phyloP scores from a whole-genome alignment of 1,140 invertebrate species.

The Drosophila bocqueti region DNA sequence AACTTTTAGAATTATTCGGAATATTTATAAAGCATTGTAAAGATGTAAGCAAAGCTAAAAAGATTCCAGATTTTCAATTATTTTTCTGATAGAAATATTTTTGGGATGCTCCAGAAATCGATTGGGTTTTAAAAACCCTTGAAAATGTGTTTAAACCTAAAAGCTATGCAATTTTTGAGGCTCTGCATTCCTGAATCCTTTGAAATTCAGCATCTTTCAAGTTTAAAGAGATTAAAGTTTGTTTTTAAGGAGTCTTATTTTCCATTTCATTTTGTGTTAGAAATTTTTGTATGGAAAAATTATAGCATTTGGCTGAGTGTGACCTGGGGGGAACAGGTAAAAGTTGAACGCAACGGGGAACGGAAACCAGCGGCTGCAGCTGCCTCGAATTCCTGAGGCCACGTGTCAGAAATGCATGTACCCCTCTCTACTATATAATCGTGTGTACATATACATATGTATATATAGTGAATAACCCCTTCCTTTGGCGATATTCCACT shows the following conservation, averaged over 20 bases:
- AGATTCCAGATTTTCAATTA: not conserved
- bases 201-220: too few species aligned
- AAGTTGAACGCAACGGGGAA: slow-evolving; percentile 16
- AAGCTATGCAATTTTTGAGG: not conserved
- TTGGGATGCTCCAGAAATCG: too few species aligned
- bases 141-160: not conserved
- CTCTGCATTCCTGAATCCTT: too few species aligned
- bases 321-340: slow-evolving; percentile 41
- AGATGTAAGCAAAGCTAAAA: too few species aligned
- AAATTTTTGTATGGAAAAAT: not conserved
- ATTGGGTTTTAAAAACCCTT: not conserved
- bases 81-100: not conserved
- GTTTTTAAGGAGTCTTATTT: not conserved
- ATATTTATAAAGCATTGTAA: too few species aligned
- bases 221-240: not conserved
- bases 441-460: not conserved
- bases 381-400: slow-evolving; percentile 56
- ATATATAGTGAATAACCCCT: slow-evolving; percentile 15
- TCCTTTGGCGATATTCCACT: slow-evolving; percentile 12
- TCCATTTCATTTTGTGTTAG: not conserved
- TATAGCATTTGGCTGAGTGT: slow-evolving; percentile 14
- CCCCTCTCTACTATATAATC: not conserved
- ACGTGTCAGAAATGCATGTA: slow-evolving; percentile 64
- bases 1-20: too few species aligned
- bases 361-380: slow-evolving; percentile 35